These are phyloP conservation scores for Gasterosteus aculeatus DNA, from an alignment of 2,113 vertebrate genomes.

Conservation along the genomic window DNA sequence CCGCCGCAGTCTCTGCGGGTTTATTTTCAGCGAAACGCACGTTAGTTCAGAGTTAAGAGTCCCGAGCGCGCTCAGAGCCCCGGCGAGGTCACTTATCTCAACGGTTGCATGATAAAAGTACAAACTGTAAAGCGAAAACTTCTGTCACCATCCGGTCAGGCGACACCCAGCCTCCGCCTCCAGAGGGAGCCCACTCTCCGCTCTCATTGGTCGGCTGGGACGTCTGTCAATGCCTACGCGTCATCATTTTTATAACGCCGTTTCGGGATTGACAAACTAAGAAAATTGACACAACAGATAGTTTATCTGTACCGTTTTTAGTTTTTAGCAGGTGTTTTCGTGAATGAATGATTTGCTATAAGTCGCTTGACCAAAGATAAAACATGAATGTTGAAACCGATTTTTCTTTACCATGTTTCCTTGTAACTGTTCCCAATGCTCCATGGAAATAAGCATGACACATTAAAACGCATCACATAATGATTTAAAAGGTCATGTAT, in stretches of 20 bases:
- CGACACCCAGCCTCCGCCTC: conserved; percentile 74
- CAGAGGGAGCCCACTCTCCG: not conserved
- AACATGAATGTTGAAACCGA: not conserved
- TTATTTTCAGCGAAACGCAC: not conserved
- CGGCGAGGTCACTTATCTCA: too few relatives aligned
- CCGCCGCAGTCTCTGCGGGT: not conserved
- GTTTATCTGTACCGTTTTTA: not conserved
- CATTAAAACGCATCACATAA: not conserved
- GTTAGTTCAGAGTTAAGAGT: not conserved
- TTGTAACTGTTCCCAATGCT: not conserved
- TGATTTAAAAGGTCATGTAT: not conserved
- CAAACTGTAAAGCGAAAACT: conserved; percentile 65
- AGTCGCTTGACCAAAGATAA: not conserved
- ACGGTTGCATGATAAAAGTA: conserved; percentile 36
- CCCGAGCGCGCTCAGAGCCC: not conserved
- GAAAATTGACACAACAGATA: not conserved
- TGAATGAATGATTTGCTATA: not conserved
- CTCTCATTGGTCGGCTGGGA: conserved; percentile 54
- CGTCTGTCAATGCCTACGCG: conserved; percentile 35
- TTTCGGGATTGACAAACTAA: not conserved
- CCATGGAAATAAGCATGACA: not conserved
- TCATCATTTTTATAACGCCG: not conserved
- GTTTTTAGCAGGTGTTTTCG: not conserved
- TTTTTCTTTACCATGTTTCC: not conserved
- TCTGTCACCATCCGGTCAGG: conserved; percentile 84